phyloP scores from a whole-genome alignment of 2,888 invertebrate genomes.

The Limnephilus auricula region DNA sequence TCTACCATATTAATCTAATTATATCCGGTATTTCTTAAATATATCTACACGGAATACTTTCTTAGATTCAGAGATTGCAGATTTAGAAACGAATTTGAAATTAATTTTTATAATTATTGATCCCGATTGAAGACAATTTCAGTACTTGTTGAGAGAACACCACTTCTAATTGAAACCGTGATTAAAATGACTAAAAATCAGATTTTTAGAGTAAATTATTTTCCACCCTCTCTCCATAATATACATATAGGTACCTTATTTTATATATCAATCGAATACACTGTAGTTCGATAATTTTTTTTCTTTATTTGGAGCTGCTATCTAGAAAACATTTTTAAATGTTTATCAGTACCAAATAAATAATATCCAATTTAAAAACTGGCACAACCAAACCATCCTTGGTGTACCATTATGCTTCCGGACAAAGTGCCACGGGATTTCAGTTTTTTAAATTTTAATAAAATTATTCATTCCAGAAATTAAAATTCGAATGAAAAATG shows the following conservation, averaged over 20 bases:
- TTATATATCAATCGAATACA: no score
- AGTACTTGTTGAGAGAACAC: no score
- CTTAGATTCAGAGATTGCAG: neutral
- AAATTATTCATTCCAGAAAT: neutral
- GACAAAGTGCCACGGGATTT: neutral
- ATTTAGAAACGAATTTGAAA: neutral
- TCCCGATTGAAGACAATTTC: no score
- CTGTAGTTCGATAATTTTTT: neutral
- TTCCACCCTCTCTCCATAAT: no score
- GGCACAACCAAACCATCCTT: neutral
- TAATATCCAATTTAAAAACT: neutral
- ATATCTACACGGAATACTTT: neutral
- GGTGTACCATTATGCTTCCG: neutral
- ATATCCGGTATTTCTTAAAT: no score
- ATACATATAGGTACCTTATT: no score
- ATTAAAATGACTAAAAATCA: no score
- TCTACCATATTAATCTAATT: no score
- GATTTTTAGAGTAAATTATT: no score
- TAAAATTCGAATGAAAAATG: neutral
- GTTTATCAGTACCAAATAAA: neutral
- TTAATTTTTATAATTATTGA: no score
- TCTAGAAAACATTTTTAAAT: neutral
- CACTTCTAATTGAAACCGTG: no score
- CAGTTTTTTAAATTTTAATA: neutral
- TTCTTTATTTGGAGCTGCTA: neutral